Percentiles rank a stretch among this genome's conserved stretches.
Evolutionary conservation across 30 jellyfish, hydroid and myxozoan genomes (phyloP).

Genomic region (Cassiopea xamachana): DNA sequence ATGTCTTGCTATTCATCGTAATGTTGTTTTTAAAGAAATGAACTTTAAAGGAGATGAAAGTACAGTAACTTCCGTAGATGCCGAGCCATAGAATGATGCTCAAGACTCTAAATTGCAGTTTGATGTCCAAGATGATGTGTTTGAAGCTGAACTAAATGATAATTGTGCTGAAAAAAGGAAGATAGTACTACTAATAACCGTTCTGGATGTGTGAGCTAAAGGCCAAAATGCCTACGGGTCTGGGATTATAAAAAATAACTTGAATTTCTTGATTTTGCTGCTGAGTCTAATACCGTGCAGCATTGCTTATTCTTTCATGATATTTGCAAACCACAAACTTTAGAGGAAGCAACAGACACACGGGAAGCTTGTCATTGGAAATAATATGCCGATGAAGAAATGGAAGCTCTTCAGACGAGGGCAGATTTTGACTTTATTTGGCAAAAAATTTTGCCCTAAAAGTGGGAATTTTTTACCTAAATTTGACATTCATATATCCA

Average conservation of each 20-base stretch:
- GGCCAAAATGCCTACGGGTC: background rate
- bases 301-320: background rate
- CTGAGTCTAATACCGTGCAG: too few species aligned
- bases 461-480: too few species aligned
- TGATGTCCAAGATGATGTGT: background rate
- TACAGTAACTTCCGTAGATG: slow-evolving; percentile 4
- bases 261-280: too few species aligned
- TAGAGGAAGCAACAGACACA: background rate
- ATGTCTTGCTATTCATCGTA: slow-evolving; percentile 24
- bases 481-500: too few species aligned
- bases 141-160: background rate
- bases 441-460: too few species aligned
- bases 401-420: too few species aligned
- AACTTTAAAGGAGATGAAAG: slow-evolving; percentile 1
- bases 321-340: background rate
- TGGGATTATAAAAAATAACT: background rate
- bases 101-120: background rate
- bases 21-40: slow-evolving; percentile 36
- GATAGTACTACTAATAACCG: background rate
- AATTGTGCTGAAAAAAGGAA: background rate
- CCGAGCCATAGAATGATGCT: slow-evolving; percentile 5
- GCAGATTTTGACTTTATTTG: too few species aligned
- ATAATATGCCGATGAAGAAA: too few species aligned
- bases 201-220: background rate
- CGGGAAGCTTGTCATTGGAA: background rate